These are phyloP conservation scores for Dinomys branickii DNA, from an alignment of 2,113 vertebrate genomes.

Conservation along the genomic window DNA sequence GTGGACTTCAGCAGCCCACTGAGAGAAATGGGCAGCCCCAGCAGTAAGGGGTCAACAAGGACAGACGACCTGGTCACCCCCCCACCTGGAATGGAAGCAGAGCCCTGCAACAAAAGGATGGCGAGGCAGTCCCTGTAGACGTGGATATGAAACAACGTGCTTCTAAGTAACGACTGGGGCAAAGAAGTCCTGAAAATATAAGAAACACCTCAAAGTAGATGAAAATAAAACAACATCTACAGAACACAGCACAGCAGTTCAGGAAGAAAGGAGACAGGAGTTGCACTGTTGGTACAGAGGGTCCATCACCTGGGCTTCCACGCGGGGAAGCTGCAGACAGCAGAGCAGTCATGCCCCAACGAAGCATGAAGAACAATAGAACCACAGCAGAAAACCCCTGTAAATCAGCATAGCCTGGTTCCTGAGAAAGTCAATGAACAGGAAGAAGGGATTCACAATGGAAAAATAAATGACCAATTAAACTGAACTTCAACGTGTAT, in stretches of 20 bases:
- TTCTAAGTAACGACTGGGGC: not conserved
- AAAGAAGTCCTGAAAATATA: not conserved
- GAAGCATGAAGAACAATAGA: not conserved
- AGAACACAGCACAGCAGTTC: not conserved
- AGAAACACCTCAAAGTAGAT: not conserved
- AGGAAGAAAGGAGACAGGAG: not conserved
- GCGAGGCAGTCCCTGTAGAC: not conserved
- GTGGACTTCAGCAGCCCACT: no score
- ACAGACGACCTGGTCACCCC: no score
- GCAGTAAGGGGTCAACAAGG: not conserved
- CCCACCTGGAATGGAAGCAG: rapidly evolving
- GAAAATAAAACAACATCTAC: not conserved
- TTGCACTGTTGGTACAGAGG: not conserved
- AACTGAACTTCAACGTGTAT: not conserved
- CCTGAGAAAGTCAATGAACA: not conserved
- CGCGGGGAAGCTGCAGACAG: not conserved
- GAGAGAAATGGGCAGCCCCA: rapidly evolving
- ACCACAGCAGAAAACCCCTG: not conserved
- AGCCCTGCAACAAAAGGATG: not conserved
- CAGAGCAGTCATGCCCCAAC: no score
- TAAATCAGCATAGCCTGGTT: not conserved
- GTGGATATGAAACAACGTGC: not conserved
- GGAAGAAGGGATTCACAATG: not conserved
- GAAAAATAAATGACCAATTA: not conserved
- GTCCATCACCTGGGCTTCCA: not conserved